Base-by-base conservation (phyloP, 1,140 invertebrate genomes). In the Mylabris phalerata region DNA sequence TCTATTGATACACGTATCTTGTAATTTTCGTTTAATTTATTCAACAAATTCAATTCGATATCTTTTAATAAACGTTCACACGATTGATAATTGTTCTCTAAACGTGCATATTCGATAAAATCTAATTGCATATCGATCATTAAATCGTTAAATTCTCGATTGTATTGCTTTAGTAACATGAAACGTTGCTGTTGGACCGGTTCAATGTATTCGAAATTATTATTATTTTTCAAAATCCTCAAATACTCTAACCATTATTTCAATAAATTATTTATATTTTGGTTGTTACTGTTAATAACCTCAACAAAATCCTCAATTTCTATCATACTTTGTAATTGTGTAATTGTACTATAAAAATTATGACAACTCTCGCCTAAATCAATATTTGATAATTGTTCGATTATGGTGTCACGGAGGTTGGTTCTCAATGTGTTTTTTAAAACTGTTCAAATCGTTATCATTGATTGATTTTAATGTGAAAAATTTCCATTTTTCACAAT, bases 341-440 rank as follows among this genome's bases (percentile, higher is more conserved):
- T 79, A 9, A 92, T 72, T 39, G 85, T 78, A 51, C 83, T 80
- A 69, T 93, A 93, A 4, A 93, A 73, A 54, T 80, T 88, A 67
- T 87, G 84, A 62, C 82, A 82, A 64, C 87, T 89, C 27, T 32
- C 27, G 75, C 93, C 89, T 61, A 89, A 78, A 70, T 84, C 88
- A 2, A 82, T 79, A 54, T 82, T 79, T 7, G 74, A 77, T 25
- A 89, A 75, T 19, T 81, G 73, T 40, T 77, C 71, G 0, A 84
- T 75, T 0, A 87, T 74, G 60, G 80, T 80, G 11, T 79, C 56
- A 44, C 83, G 79, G 2, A 85, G 84, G n/a, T n/a, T n/a, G n/a
- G 61, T 75, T 73, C 26, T 79, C 71, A 13, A 87, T 70, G 3
- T 77, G 67, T 19, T 68, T 65, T 10, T 73, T 59, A 5, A 79